These are phyloP conservation scores for Gonioctena quinquepunctata DNA, from an alignment of 1,140 invertebrate species.

Conservation along the genomic window DNA sequence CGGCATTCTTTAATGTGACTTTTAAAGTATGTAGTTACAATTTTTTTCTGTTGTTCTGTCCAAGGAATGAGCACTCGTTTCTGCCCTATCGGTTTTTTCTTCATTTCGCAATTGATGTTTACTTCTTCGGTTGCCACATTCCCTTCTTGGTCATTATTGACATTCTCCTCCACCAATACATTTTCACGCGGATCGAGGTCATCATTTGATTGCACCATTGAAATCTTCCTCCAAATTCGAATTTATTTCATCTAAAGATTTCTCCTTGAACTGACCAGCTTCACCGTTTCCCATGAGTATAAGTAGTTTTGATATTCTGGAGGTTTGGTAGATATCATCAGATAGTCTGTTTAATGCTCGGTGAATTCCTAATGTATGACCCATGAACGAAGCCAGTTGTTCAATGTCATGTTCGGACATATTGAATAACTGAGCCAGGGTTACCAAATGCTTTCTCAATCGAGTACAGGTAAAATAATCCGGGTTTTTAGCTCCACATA, in stretches of 20 bases:
- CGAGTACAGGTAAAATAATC: constrained; percentile 38
- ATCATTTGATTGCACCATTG: constrained; percentile 14
- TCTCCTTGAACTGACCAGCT: constrained; percentile 43
- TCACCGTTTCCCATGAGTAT: constrained; percentile 43
- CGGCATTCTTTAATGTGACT: constrained; percentile 33
- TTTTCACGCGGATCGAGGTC: not conserved
- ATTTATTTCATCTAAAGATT: constrained; percentile 45
- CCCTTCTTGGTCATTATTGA: not conserved
- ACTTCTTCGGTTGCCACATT: constrained; percentile 7
- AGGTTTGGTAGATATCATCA: constrained; percentile 36
- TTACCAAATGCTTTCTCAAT: constrained; percentile 50
- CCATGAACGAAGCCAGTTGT: constrained; percentile 47
- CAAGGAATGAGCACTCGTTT: constrained; percentile 1
- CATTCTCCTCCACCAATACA: not conserved
- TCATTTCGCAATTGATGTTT: not conserved
- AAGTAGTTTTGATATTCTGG: constrained; percentile 38
- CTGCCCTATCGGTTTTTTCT: not conserved
- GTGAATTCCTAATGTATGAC: constrained; percentile 25
- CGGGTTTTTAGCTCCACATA: constrained; percentile 38
- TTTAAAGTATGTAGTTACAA: constrained; percentile 24
- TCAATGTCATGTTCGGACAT: constrained; percentile 47
- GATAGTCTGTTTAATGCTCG: constrained; percentile 26
- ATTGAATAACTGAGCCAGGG: constrained; percentile 48
- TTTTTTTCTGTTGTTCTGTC: not conserved
- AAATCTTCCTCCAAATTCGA: constrained; percentile 39